Evolutionary conservation across 2,797 vertebrate species (phyloP), one percentile per base, ranked within the genome.

Genomic region (Podargus strigoides): DNA sequence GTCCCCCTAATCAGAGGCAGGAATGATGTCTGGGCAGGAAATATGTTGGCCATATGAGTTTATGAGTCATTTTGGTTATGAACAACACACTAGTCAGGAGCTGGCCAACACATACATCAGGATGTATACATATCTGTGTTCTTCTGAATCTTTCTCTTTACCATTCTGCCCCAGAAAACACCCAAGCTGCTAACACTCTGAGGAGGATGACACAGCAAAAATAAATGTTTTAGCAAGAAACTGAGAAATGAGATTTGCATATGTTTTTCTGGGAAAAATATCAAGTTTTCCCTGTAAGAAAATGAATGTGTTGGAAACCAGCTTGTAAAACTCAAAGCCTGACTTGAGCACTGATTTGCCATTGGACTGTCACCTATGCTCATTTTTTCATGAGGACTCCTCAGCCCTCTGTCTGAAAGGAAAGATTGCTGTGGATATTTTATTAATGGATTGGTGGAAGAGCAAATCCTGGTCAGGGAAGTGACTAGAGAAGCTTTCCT

Each of bases 251-350:
- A 68, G 73, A 86, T 81, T 81, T 84, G 27, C 55, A 9, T 64
- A 27, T 72, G 62, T 59, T 83, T 85, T 79, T 77, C 64, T 85
- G 63, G 66, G 73, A 73, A 84, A 94, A 93, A 63, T 3, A 90
- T 24, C 83, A 78, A 90, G 34, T 80, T 89, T 87, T 80, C n/a
- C 67, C 21, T 64, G 34, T 70, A 68, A 87, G 73, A 70, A 95
- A 89, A 94, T 2, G 73, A 72, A 75, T 14, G 17, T 46, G 34
- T 34, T 82, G 59, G 74, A 92, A 87, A 77, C 2, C 1, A 14
- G 46, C 30, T 70, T 70, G 44, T 68, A 24, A 82, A 87, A 79
- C 41, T 55, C 0, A 0, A 36, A 80, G 55, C 59, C 46, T 50
- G 55, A 63, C 72, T 83, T 55, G 20, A 18, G 41, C 36, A 20